Percentiles rank a stretch among this genome's conserved stretches.
Conservation (phyloP, 2,797 vertebrate genomes). For the Geotrypetes seraphini region DNA sequence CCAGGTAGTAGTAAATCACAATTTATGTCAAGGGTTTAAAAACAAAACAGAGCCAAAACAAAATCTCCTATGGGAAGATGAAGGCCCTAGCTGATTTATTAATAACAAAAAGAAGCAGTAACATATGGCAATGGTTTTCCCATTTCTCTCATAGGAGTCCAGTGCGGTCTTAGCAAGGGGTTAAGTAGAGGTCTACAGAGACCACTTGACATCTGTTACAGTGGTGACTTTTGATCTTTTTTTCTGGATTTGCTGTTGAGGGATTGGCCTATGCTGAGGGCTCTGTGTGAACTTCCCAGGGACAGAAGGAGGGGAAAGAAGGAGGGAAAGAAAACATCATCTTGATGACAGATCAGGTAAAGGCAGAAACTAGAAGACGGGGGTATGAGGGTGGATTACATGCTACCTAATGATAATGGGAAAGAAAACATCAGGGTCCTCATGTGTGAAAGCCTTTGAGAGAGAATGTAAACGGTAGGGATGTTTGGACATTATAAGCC, state of each 20-base stretch:
- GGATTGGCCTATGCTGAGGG: slow-evolving; percentile 38
- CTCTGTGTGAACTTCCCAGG: slow-evolving; percentile 20
- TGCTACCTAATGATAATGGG: slow-evolving; percentile 44
- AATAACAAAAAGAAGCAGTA: slow-evolving; percentile 39
- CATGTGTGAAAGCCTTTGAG: slow-evolving; percentile 29
- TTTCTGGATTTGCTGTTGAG: slow-evolving; percentile 39
- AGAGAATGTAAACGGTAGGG: slow-evolving; percentile 6
- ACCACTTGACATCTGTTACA: slow-evolving; percentile 70
- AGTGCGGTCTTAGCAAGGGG: slow-evolving; percentile 45
- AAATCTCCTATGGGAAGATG: slow-evolving; percentile 18
- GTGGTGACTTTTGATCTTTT: slow-evolving; percentile 57
- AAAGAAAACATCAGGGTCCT: slow-evolving; percentile 41
- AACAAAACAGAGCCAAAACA: slow-evolving; percentile 20
- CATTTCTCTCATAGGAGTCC: slow-evolving; percentile 37
- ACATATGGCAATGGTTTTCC: slow-evolving; percentile 40
- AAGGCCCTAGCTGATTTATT: slow-evolving; percentile 10
- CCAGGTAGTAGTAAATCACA: slow-evolving; percentile 32
- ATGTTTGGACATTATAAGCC: slow-evolving; percentile 19
- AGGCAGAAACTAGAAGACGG: slow-evolving; percentile 26
- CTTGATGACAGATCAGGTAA: slow-evolving; percentile 59
- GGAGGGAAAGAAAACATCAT: slow-evolving; percentile 44
- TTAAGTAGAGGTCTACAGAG: slow-evolving; percentile 60
- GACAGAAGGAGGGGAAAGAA: slow-evolving; percentile 1
- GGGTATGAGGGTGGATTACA: slow-evolving; percentile 41
- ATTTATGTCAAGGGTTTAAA: slow-evolving; percentile 19